Conservation (phyloP, 2,113 vertebrate genomes). For the Thamnaconus septentrionalis region DNA sequence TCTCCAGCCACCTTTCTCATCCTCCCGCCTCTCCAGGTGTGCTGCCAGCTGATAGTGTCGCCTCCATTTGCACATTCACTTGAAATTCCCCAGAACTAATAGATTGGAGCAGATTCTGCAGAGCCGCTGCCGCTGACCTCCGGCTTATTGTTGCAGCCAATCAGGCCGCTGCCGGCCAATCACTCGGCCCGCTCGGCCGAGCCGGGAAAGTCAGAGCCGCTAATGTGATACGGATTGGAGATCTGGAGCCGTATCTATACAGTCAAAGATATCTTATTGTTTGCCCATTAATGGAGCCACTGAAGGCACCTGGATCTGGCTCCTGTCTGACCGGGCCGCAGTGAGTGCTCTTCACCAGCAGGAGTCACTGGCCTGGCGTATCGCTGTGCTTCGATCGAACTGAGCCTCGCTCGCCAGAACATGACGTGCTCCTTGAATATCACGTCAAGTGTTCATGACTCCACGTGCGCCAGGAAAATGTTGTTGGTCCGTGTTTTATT, state of each 20-base stretch:
- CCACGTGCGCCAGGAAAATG: too few species aligned
- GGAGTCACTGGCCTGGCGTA: conserved; percentile 14
- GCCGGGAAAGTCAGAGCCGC: conserved; percentile 8
- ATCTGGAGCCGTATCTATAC: conserved; percentile 32
- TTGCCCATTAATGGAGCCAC: conserved; percentile 35
- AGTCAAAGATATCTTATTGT: conserved; percentile 39
- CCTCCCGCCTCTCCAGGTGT: conserved; percentile 62
- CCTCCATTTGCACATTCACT: conserved; percentile 64
- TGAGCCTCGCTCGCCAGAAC: too few species aligned
- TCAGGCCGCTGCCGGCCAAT: conserved; percentile 41
- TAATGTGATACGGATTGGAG: conserved; percentile 30
- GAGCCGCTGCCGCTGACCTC: conserved; percentile 59
- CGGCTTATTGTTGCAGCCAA: conserved; percentile 46
- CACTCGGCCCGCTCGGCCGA: conserved; percentile 30
- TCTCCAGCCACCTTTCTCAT: conserved; percentile 34
- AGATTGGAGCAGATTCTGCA: conserved; percentile 62
- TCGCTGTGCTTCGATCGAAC: conserved; percentile 20
- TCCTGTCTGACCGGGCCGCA: conserved; percentile 14
- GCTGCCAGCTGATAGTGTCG: conserved; percentile 68
- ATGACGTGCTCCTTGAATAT: too few species aligned
- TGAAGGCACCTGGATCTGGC: conserved; percentile 19
- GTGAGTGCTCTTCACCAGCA: conserved; percentile 10
- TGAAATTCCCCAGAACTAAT: conserved; percentile 69
- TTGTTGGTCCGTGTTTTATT: too few species aligned
- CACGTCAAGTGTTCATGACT: too few species aligned